phyloP scores from a whole-genome alignment of 2,888 invertebrate species.

The Drosophila pseudotakahashii region DNA sequence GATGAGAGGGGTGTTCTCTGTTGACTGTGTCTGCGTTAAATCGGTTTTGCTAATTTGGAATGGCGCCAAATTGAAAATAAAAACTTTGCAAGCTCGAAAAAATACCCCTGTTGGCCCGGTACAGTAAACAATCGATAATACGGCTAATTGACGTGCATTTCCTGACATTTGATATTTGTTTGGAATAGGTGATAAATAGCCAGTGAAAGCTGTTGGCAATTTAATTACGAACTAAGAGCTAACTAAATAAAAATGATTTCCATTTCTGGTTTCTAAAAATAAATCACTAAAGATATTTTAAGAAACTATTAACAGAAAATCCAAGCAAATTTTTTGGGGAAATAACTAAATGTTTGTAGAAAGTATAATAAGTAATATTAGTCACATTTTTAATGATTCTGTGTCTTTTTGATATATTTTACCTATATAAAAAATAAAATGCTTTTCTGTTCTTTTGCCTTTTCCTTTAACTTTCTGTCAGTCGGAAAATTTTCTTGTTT shows the following conservation, averaged over 20 bases:
- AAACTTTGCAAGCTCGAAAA: constrained; percentile 49
- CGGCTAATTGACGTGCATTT: constrained; percentile 18
- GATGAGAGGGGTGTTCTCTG: constrained; percentile 11
- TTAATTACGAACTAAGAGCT: background rate
- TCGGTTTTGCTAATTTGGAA: constrained; percentile 72
- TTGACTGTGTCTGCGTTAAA: constrained; percentile 54
- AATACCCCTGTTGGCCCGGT: constrained; percentile 15
- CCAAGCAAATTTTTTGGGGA: no score
- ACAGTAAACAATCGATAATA: constrained; percentile 55
- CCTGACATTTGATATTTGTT: background rate
- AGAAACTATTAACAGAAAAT: no score
- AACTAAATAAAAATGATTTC: no score
- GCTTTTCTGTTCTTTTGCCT: constrained; percentile 24
- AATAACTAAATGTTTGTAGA: no score
- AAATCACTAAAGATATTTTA: no score
- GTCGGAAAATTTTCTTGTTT: constrained; percentile 37
- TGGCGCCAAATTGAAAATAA: constrained; percentile 64
- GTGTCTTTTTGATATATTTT: constrained; percentile 7
- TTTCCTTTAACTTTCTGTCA: constrained; percentile 27
- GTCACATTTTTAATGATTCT: constrained; percentile 5
- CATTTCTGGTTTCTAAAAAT: no score
- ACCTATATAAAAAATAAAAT: constrained; percentile 19
- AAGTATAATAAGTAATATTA: no score
- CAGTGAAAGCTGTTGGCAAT: background rate
- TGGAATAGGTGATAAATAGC: background rate